These are phyloP conservation scores for Linyphia triangularis DNA, from an alignment of 2,888 invertebrate genomes.

Conservation along the genomic window DNA sequence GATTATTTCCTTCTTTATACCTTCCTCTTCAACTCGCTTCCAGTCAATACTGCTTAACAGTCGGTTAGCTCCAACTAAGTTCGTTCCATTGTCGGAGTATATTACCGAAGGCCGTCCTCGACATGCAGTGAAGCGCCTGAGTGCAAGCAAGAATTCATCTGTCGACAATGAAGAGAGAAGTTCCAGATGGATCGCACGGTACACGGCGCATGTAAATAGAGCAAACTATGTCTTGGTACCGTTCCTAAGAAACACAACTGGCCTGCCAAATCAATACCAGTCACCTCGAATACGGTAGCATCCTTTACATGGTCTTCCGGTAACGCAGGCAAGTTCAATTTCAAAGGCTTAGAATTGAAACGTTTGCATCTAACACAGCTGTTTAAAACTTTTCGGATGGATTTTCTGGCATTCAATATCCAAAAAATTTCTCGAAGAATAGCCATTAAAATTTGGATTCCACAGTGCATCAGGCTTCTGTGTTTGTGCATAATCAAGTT, in stretches of 20 bases:
- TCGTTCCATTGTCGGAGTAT: background rate
- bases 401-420: too few relatives aligned
- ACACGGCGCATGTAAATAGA: background rate
- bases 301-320: too few relatives aligned
- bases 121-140: background rate
- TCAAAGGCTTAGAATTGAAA: too few relatives aligned
- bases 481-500: too few relatives aligned
- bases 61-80: background rate
- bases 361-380: too few relatives aligned
- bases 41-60: background rate
- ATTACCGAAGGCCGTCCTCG: background rate
- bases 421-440: background rate
- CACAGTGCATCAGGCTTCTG: constrained; percentile 7
- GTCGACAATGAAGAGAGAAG: background rate
- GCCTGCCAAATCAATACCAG: background rate
- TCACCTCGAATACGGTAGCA: too few relatives aligned
- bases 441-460: background rate
- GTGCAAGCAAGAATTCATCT: background rate
- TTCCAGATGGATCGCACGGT: background rate
- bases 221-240: background rate
- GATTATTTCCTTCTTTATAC: background rate
- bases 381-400: too few relatives aligned
- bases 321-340: too few relatives aligned
- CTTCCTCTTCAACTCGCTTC: background rate
- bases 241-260: constrained; percentile 3